Evolutionary conservation across 2,888 invertebrate species (phyloP).

Genomic region (Autographa pulchrina): DNA sequence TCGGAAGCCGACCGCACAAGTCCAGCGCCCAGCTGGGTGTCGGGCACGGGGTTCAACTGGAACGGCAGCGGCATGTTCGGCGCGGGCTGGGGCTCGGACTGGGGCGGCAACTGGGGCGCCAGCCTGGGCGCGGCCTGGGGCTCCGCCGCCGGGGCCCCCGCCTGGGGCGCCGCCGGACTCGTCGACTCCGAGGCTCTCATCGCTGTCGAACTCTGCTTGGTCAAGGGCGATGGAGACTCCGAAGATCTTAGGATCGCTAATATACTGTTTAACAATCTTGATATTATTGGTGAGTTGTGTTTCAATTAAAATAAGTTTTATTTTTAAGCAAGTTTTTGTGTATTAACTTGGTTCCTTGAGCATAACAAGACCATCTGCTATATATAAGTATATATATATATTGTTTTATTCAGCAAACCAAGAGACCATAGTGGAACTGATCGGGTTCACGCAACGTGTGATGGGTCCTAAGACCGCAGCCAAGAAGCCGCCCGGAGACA

Average conservation of each 20-base stretch:
- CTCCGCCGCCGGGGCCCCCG: constrained; percentile 90
- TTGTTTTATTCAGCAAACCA: constrained; percentile 93
- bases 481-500: constrained; percentile 62
- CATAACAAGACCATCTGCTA: too few species aligned
- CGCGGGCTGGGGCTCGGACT: constrained; percentile 58
- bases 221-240: constrained; percentile 83
- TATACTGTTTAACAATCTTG: constrained; percentile 97
- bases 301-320: background rate
- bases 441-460: constrained; percentile 95
- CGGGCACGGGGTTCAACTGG: constrained; percentile 62
- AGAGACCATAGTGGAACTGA: constrained; percentile 97
- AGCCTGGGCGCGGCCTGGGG: constrained; percentile 88
- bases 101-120: constrained; percentile 90
- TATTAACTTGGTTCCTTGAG: background rate
- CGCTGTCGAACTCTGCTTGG: constrained; percentile 88
- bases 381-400: too few species aligned
- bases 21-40: constrained; percentile 69
- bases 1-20: constrained; percentile 68
- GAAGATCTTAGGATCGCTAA: constrained; percentile 93
- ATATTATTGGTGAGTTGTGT: constrained; percentile 94
- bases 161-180: constrained; percentile 93
- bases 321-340: background rate
- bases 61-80: constrained; percentile 54
- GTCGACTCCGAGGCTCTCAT: constrained; percentile 95
- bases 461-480: constrained; percentile 65